A percentile compares a stretch with the other conserved stretches of the same genome.
These are phyloP conservation scores for Archips xylosteana DNA, from an alignment of 2,888 invertebrate species.

Conservation along the genomic window DNA sequence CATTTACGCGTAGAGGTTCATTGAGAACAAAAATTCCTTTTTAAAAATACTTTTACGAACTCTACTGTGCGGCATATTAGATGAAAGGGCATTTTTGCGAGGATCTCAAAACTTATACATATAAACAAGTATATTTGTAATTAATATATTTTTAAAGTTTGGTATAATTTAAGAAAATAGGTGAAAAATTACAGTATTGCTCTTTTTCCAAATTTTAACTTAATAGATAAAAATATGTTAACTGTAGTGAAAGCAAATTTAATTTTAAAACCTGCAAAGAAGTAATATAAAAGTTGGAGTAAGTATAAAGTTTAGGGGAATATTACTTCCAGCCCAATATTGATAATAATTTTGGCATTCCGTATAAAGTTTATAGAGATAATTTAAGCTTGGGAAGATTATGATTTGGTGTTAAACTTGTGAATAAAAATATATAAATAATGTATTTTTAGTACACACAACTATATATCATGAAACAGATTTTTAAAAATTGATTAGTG, in stretches of 20 bases:
- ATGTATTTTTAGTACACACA: not conserved
- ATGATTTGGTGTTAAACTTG: not conserved
- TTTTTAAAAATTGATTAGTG: too few species aligned
- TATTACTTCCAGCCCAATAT: conserved; percentile 2
- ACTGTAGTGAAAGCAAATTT: not conserved
- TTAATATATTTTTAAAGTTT: too few species aligned
- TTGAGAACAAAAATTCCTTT: too few species aligned
- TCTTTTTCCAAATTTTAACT: not conserved
- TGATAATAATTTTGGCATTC: conserved; percentile 5
- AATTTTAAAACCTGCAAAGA: not conserved
- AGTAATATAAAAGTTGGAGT: conserved; percentile 14
- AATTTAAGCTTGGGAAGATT: not conserved
- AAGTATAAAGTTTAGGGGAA: not conserved
- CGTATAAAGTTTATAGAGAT: not conserved
- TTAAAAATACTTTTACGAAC: too few species aligned
- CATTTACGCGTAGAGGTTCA: too few species aligned
- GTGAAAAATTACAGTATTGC: not conserved
- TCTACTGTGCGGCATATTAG: too few species aligned
- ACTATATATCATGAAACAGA: too few species aligned
- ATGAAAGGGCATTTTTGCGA: too few species aligned
- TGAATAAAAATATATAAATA: not conserved
- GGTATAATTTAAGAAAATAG: too few species aligned
- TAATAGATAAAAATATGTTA: not conserved
- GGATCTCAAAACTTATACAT: too few species aligned
- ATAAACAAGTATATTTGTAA: too few species aligned